These are phyloP conservation scores for Dissostichus mawsoni DNA, from an alignment of 2,113 vertebrate species.

Conservation along the genomic window DNA sequence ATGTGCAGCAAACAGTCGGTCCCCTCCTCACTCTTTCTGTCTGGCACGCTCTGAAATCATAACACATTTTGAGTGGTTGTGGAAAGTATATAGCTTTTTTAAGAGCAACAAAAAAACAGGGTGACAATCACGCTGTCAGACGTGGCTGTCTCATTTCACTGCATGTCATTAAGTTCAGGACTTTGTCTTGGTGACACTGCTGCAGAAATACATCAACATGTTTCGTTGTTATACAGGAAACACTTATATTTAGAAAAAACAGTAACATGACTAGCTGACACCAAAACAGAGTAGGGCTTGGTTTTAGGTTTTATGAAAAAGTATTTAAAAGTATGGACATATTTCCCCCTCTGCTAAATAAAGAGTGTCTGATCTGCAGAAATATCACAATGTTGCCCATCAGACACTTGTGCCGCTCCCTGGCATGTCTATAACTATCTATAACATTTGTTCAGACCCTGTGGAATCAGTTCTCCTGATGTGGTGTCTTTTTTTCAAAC, in stretches of 20 bases:
- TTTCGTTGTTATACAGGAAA: conserved; percentile 22
- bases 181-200: conserved; percentile 50
- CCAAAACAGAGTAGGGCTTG: not conserved
- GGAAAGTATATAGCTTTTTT: conserved; percentile 73
- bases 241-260: conserved; percentile 1
- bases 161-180: conserved; percentile 71
- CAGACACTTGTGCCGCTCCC: not conserved
- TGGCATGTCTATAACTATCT: not conserved
- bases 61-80: conserved; percentile 76
- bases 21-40: conserved; percentile 45
- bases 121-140: conserved; percentile 65
- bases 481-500: conserved; percentile 28
- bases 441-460: not conserved
- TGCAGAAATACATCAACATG: conserved; percentile 30
- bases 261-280: conserved; percentile 6
- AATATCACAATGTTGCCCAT: not conserved
- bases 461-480: conserved; percentile 15
- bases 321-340: not conserved
- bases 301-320: not conserved
- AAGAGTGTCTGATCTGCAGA: not conserved
- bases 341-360: not conserved
- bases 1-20: conserved; percentile 51
- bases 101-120: conserved; percentile 73
- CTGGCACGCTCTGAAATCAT: conserved; percentile 71
- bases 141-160: conserved; percentile 64